Evolutionary conservation across 2,888 invertebrate species (phyloP).

Genomic region (Aleiodes alternator): DNA sequence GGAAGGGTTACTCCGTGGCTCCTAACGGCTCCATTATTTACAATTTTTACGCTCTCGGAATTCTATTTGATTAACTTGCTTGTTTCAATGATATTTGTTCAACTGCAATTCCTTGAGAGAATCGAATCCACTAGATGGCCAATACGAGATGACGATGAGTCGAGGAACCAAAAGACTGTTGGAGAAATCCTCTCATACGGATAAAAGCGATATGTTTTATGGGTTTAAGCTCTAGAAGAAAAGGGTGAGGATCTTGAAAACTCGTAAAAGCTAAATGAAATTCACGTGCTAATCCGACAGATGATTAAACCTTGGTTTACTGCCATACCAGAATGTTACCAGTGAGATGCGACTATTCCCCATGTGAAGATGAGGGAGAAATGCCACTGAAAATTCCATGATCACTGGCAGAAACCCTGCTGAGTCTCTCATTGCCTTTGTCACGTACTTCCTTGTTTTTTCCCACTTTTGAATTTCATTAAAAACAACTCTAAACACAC

Average conservation of each 20-base stretch:
- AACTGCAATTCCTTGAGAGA: too few species aligned
- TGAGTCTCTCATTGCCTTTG: conserved; percentile 39
- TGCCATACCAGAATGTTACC: conserved; percentile 49
- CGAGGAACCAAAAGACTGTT: background rate
- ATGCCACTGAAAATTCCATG: conserved; percentile 40
- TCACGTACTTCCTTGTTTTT: conserved; percentile 24
- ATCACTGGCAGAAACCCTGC: conserved; percentile 18
- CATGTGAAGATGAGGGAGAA: conserved; percentile 8
- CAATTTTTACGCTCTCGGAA: conserved; percentile 17
- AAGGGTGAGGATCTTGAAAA: conserved; percentile 67
- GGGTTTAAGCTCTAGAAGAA: conserved; percentile 50
- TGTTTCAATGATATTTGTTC: too few species aligned
- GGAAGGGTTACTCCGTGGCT: conserved; percentile 69
- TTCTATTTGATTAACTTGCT: background rate
- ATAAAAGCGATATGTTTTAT: conserved; percentile 61
- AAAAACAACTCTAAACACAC: conserved; percentile 16
- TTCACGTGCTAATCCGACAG: conserved; percentile 69
- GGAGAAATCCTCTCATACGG: conserved; percentile 24
- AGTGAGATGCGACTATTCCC: conserved; percentile 30
- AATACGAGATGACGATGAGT: background rate
- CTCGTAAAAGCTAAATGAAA: conserved; percentile 74
- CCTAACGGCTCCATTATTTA: conserved; percentile 41
- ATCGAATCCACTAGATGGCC: too few species aligned
- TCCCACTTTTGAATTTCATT: conserved; percentile 30
- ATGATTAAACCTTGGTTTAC: conserved; percentile 71